Evolutionary conservation across 23 tunicate genomes (phyloP), one percentile per base, ranked within the genome.

Genomic region (Clavelina lepadiformis): DNA sequence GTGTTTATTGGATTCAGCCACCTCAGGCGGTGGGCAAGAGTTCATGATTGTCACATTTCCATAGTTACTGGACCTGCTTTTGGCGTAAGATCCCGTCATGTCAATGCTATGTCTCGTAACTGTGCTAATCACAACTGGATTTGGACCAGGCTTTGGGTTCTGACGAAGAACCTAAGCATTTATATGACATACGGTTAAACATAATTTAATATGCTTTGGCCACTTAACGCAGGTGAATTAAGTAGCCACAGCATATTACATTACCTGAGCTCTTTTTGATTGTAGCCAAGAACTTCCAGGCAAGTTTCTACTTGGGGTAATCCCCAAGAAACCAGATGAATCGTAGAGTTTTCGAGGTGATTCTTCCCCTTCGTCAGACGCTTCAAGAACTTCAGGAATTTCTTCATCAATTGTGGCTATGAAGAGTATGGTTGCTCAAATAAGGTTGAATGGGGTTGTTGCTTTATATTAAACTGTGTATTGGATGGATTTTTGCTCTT

Each of bases 231-330:
- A n/a, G n/a, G n/a, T n/a, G n/a, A n/a, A n/a, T n/a, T n/a, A n/a
- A n/a, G 8, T 15, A 41, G 11, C 58, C n/a, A 21, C 22, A 21
- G n/a, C n/a, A 21, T 6, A 52, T 18, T 47, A 33, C 23, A 51
- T 25, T 33, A 79, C 86, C 61, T 80, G 87, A 3, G 73, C 85
- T 47, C 82, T 38, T 61, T 88, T 88, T 18, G 82, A 44, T 47
- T 58, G 76, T 30, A 88, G 61, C 96, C 96, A 88, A 45, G 72
- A 76, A 44, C 88, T 88, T 7, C 88, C 96, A 7, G 96, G 96
- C 25, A 88, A 54, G 31, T 63, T 61, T 0, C 82, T 61, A 26
- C 51, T 41, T n/a, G 67, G 63, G 18, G 51, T 51, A 20, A 58
- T 75, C 3, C 29, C 46, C 23, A 33, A 31, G 22, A 75, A 57